Base-by-base conservation (phyloP, 2,888 invertebrate species). In the Hartigia nigra region DNA sequence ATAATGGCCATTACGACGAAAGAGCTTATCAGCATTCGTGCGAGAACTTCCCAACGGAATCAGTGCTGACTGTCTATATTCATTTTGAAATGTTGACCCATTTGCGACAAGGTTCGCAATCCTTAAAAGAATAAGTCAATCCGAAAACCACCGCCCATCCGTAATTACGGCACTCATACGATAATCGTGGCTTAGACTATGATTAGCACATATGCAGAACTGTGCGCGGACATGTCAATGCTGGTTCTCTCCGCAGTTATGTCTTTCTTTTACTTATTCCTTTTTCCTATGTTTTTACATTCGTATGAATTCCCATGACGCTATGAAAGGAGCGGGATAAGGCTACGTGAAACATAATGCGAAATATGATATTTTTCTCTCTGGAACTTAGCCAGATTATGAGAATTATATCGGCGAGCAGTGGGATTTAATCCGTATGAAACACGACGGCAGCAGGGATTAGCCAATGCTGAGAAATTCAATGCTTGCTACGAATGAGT, bases 381-480 rank as follows among this genome's bases (percentile, higher is more conserved):
- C 77, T 77, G 81, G 80, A 86, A 84, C 82, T 81, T 83, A 83
- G 83, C 79, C 80, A 85, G 87, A 86, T 88, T 88, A 88, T 82
- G 83, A 84, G 86, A 87, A 87, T 87, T 86, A 87, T 86, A 85
- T n/a, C 83, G 86, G 81, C 79, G 76, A 81, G 83, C 78, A 85
- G 81, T 81, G 84, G 84, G 81, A 86, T 87, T 88, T 87, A 87
- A 87, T 87, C 84, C 86, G 83, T 82, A 85, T 86, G 84, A 87
- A 88, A 87, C 88, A 87, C 81, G 87, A 85, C 84, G 85, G 84
- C 86, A 85, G 85, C 80, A 74, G 76, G 86, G 88, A 88, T 88
- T 88, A 88, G 85, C 82, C 80, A 79, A 81, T 81, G 82, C 84
- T 86, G 82, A 76, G 82, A 86, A 86, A 84, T 87, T 85, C 80